phyloP scores from a whole-genome alignment of 2,797 vertebrate species.

The Helarctos malayanus region DNA sequence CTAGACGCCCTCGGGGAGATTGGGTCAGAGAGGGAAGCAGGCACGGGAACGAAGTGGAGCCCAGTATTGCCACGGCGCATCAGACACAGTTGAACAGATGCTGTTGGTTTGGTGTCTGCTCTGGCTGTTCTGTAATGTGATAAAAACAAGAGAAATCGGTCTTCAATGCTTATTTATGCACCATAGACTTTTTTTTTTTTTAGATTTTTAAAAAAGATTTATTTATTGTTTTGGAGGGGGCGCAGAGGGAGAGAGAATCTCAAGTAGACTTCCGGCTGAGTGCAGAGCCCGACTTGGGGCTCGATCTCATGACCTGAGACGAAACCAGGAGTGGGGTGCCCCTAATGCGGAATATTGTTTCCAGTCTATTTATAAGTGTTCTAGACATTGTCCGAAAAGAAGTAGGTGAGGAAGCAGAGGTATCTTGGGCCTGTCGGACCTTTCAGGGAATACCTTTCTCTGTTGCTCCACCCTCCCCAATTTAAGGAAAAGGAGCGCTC shows the following conservation, averaged over 20 bases:
- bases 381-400: not conserved
- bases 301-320: not conserved
- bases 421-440: not conserved
- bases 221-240: not conserved
- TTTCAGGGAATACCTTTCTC: not conserved
- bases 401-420: not conserved
- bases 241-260: not conserved
- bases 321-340: not conserved
- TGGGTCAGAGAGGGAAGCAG: not conserved
- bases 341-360: not conserved
- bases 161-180: not conserved
- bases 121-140: not conserved
- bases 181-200: not conserved
- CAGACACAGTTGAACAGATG: not conserved
- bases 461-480: not conserved
- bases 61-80: accelerated
- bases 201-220: not conserved
- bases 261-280: not conserved
- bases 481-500: not conserved
- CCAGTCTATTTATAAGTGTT: not conserved
- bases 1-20: not conserved
- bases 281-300: accelerated
- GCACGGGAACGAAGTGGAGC: not conserved
- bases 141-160: not conserved
- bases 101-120: not conserved